phyloP scores from a whole-genome alignment of 2,113 vertebrate species.

The Lanius ludovicianus region DNA sequence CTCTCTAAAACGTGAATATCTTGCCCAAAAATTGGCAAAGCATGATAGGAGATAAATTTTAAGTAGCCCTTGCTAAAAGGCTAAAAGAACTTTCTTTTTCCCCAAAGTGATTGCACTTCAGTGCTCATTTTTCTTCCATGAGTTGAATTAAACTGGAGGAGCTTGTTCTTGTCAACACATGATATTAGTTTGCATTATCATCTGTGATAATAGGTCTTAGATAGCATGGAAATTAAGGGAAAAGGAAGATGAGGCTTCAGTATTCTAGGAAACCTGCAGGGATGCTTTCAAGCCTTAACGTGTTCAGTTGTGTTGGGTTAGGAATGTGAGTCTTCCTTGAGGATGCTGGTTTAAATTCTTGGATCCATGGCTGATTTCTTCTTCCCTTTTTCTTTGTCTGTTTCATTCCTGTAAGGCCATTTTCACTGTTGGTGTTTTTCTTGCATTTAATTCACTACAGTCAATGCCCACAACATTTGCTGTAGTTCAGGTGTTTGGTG shows the following conservation, averaged over 20 bases:
- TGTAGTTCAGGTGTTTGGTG: not conserved
- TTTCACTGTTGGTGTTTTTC: not conserved
- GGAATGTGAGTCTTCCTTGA: not conserved
- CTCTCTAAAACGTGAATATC: not conserved
- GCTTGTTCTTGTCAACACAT: not conserved
- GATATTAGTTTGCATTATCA: not conserved
- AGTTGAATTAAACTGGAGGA: not conserved
- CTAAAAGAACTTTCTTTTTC: not conserved
- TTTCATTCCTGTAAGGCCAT: not conserved
- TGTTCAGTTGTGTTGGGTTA: not conserved
- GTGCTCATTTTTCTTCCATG: not conserved
- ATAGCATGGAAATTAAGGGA: not conserved
- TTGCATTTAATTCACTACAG: not conserved
- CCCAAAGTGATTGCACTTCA: not conserved
- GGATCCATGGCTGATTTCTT: not conserved
- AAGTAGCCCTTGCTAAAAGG: not conserved
- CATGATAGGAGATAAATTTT: not conserved
- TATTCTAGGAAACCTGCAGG: not conserved
- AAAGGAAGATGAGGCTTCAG: not conserved
- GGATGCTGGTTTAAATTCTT: not conserved
- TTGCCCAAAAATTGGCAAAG: not conserved
- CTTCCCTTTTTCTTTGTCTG: not conserved
- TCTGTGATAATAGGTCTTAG: not conserved
- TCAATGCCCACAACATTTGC: not conserved
- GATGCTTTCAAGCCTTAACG: not conserved